Conservation (phyloP, 2,113 vertebrate species). For the Theristicus caerulescens region DNA sequence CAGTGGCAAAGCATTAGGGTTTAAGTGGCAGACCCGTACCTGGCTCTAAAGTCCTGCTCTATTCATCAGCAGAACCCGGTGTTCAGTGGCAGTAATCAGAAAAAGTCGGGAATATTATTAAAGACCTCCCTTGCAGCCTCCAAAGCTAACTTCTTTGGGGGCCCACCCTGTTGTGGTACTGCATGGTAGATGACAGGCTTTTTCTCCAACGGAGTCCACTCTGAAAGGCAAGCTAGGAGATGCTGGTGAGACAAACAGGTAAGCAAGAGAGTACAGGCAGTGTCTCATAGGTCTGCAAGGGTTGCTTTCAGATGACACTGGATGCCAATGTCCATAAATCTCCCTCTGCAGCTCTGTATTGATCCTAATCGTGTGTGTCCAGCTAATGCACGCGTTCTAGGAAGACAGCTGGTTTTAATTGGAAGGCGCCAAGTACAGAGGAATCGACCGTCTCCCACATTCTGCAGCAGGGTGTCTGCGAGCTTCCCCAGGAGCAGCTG, state of each 20-base stretch:
- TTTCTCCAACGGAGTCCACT: background rate
- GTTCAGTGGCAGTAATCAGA: background rate
- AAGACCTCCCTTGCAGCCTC: background rate
- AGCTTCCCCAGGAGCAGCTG: background rate
- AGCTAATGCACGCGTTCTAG: rapidly evolving
- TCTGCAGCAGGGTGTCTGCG: background rate
- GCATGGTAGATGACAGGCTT: background rate
- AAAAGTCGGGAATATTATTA: background rate
- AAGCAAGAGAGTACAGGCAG: background rate
- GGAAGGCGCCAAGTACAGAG: background rate
- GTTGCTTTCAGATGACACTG: background rate
- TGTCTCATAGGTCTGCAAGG: background rate
- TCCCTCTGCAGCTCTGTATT: background rate
- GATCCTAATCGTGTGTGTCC: rapidly evolving
- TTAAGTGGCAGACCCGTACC: background rate
- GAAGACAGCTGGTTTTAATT: background rate
- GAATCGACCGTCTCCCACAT: rapidly evolving
- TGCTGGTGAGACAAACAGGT: background rate
- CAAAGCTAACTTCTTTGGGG: background rate
- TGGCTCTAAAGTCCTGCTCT: background rate
- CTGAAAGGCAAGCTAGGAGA: background rate
- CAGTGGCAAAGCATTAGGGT: background rate
- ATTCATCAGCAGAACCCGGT: rapidly evolving
- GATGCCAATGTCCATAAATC: background rate
- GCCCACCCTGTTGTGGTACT: background rate